These are phyloP conservation scores for Mionectes macconnelli DNA, from an alignment of 2,113 vertebrate genomes.

Conservation along the genomic window DNA sequence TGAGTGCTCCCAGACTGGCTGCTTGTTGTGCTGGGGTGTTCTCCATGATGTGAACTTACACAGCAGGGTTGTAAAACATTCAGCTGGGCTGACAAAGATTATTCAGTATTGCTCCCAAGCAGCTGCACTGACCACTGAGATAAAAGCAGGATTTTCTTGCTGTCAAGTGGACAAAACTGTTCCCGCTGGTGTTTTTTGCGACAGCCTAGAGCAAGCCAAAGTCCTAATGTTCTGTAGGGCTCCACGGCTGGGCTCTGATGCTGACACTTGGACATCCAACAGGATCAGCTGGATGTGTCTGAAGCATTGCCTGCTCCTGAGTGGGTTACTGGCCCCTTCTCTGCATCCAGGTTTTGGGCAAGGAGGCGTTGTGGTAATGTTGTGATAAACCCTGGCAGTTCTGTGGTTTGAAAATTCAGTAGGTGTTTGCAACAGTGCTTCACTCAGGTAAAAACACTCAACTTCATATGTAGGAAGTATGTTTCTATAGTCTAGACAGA, in stretches of 20 bases:
- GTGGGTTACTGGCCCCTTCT: not conserved
- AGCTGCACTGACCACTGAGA: not conserved
- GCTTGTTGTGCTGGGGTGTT: not conserved
- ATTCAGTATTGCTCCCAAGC: not conserved
- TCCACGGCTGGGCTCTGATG: not conserved
- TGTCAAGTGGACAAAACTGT: not conserved
- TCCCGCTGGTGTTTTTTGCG: not conserved
- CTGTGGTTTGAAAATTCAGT: not conserved
- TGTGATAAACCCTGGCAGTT: not conserved
- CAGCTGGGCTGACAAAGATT: not conserved
- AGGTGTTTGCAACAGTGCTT: not conserved
- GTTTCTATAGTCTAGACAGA: not conserved
- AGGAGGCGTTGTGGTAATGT: not conserved
- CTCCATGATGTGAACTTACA: not conserved
- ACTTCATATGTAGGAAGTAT: not conserved
- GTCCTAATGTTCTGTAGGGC: not conserved
- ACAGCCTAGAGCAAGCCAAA: not conserved
- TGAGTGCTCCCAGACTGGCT: not conserved
- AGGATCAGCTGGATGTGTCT: not conserved
- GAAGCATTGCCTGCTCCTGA: not conserved
- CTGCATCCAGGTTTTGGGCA: not conserved
- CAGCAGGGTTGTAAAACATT: not conserved
- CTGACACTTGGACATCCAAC: not conserved
- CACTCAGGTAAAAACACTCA: not conserved
- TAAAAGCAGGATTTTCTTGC: not conserved